Evolutionary conservation across 2,888 invertebrate genomes (phyloP).

Genomic region (Ctena decussata): DNA sequence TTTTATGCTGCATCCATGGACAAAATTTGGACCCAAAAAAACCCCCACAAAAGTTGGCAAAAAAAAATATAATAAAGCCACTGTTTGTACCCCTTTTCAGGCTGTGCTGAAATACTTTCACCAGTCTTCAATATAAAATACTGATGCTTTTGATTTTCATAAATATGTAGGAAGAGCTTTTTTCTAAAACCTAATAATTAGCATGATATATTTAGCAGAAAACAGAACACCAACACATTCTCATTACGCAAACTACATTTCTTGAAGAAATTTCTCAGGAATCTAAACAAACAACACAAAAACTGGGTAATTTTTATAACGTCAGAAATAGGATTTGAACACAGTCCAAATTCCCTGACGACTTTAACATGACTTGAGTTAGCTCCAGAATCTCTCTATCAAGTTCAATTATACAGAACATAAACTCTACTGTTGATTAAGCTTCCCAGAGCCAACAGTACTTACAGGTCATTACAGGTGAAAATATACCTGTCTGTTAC

Average conservation of each 20-base stretch:
- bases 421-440: background rate
- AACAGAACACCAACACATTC: background rate
- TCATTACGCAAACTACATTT: background rate
- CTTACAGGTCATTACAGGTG: too few relatives aligned
- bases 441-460: background rate
- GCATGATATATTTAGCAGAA: background rate
- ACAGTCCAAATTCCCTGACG: background rate
- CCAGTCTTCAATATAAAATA: too few relatives aligned
- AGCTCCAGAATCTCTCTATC: background rate
- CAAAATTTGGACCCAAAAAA: too few relatives aligned
- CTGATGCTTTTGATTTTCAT: too few relatives aligned
- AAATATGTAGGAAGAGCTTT: too few relatives aligned
- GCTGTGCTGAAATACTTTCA: too few relatives aligned
- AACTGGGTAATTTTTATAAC: background rate
- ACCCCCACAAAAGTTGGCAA: too few relatives aligned
- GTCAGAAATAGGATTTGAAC: conserved; percentile 1
- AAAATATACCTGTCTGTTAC: too few relatives aligned
- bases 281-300: background rate
- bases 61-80: too few relatives aligned
- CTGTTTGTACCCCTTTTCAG: too few relatives aligned
- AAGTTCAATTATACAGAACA: background rate
- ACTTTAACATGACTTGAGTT: background rate
- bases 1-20: too few relatives aligned
- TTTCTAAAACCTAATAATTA: too few relatives aligned
- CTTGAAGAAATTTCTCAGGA: background rate